Evolutionary conservation across 2,797 vertebrate genomes (phyloP), one percentile per base, ranked within the genome.

Genomic region (Corythornis leucogaster): DNA sequence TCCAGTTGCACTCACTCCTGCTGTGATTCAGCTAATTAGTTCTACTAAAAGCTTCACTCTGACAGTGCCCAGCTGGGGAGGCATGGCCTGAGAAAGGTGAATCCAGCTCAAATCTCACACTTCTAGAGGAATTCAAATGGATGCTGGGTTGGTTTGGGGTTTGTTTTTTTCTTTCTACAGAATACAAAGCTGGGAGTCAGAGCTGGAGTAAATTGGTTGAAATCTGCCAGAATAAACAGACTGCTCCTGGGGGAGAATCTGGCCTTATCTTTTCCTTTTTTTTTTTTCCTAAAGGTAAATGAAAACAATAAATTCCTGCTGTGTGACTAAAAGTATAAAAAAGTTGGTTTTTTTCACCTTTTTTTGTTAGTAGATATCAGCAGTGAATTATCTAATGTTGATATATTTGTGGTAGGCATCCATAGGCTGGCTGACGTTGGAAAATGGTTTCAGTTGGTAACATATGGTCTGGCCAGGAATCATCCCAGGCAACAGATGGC

Each of bases 1-100:
- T 94, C 92, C 93, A 95, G 94, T 75, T 58, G 71, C 68, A 75
- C 85, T 89, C 85, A n/a, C 73, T 93, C 94, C 68, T 66, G 84
- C 95, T 96, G 94, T 90, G 92, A 91, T 84, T 70, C 82, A 93
- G 85, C 58, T 95, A 93, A 95, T 96, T 94, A 96, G 85, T 88
- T 89, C 76, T 85, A 45, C 89, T 85, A 75, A 94, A 96, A 92
- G 87, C 70, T 85, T 87, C 66, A 89, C 59, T 89, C 63, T 92
- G 87, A 87, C 89, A 86, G 81, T 89, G 79, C 48, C 89, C 92
- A 93, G 76, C 79, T 93, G 80, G 73, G 82, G 25, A 89, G 7
- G 28, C 48, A 89, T 28, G 77, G 73, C 67, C 62, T 50, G 53
- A 87, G 90, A 83, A 83, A 93, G 86, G 86, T 93, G 66, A 80